phyloP scores from a whole-genome alignment of 2,888 invertebrate genomes.

The Pristionchus entomophagus region DNA sequence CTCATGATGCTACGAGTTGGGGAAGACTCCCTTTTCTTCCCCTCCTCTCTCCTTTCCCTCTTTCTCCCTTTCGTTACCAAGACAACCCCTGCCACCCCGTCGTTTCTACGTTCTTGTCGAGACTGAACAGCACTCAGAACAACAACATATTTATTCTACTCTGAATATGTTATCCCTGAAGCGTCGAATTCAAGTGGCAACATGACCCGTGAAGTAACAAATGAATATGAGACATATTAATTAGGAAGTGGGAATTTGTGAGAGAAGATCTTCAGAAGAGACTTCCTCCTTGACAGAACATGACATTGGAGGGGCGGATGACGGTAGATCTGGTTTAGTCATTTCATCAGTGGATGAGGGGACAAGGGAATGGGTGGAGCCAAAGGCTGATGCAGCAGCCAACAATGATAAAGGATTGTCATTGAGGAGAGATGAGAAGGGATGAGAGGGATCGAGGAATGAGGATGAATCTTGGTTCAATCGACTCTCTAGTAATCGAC shows the following conservation, averaged over 20 bases:
- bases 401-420: constrained; percentile 59
- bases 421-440: constrained; percentile 21
- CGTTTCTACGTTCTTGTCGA: neutral
- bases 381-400: constrained; percentile 62
- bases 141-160: constrained; percentile 33
- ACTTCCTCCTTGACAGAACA: constrained; percentile 31
- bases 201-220: constrained; percentile 32
- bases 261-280: constrained; percentile 1
- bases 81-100: neutral
- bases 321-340: neutral
- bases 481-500: constrained; percentile 27
- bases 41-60: neutral
- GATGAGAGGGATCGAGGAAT: constrained; percentile 37
- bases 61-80: neutral
- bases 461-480: neutral
- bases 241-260: constrained; percentile 42
- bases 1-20: neutral
- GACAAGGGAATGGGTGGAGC: constrained; percentile 12
- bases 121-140: neutral
- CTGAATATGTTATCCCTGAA: constrained; percentile 46
- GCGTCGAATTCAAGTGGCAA: constrained; percentile 40
- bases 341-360: neutral
- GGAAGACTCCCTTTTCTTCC: too few relatives aligned
- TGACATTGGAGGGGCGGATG: constrained; percentile 34
- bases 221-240: neutral